These are phyloP conservation scores for Micromesistius poutassou DNA, from an alignment of 2,797 vertebrate species.

Conservation along the genomic window DNA sequence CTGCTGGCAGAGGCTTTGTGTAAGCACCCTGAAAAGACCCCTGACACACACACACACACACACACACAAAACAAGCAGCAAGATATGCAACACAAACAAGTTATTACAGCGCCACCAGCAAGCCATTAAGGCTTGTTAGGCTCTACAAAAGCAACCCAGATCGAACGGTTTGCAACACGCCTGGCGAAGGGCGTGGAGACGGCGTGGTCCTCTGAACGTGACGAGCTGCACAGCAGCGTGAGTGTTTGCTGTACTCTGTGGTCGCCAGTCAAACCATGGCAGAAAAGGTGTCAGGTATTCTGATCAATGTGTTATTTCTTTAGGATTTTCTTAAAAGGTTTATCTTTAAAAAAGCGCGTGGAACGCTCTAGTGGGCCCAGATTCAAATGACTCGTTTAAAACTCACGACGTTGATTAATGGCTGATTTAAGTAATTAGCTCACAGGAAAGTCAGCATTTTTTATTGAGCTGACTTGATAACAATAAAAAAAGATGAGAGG, in stretches of 20 bases:
- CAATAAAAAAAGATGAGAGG: conserved; percentile 7
- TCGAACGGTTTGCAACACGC: too few species aligned
- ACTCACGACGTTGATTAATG: neutral
- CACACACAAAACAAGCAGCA: neutral
- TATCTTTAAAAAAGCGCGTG: conserved; percentile 22
- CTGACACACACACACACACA: too few species aligned
- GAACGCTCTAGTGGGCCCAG: conserved; percentile 16
- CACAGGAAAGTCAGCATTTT: neutral
- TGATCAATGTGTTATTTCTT: neutral
- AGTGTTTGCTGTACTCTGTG: neutral
- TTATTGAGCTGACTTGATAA: conserved; percentile 10
- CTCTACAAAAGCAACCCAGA: neutral
- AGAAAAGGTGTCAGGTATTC: neutral
- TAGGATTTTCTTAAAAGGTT: neutral
- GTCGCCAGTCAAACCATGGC: neutral
- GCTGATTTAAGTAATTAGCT: conserved; percentile 6
- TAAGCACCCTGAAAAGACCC: too few species aligned
- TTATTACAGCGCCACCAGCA: neutral
- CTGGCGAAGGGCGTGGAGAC: too few species aligned
- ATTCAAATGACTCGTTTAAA: conserved; percentile 21
- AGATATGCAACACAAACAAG: neutral
- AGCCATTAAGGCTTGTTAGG: neutral
- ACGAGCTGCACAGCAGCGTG: neutral
- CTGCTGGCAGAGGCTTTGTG: too few species aligned
- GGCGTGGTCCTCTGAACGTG: too few species aligned